These are phyloP conservation scores for Thelaira solivaga DNA, from an alignment of 2,888 invertebrate genomes.

Conservation along the genomic window DNA sequence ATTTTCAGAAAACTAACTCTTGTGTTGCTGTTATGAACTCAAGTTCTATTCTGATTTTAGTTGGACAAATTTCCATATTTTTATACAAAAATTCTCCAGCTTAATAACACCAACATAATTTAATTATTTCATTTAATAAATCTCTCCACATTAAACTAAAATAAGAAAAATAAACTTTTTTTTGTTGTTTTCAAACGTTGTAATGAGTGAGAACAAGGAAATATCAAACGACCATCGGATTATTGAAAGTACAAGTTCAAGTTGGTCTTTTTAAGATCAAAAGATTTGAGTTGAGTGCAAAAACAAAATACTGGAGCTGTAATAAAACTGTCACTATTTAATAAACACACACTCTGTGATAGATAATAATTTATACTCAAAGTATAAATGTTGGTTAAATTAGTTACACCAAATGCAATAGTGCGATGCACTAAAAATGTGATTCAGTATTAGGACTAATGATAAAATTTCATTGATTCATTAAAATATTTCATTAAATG, in stretches of 20 bases:
- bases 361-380: not conserved
- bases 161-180: not conserved
- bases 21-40: slow-evolving; percentile 54
- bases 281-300: not conserved
- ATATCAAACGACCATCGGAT: slow-evolving; percentile 18
- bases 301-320: not conserved
- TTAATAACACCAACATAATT: slow-evolving; percentile 3
- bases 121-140: not conserved
- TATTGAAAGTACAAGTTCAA: slow-evolving; percentile 34
- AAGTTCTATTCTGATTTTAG: slow-evolving; percentile 59
- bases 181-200: too few species aligned
- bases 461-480: too few species aligned
- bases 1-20: slow-evolving; percentile 56
- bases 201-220: slow-evolving; percentile 26
- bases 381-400: not conserved
- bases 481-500: too few species aligned
- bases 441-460: too few species aligned
- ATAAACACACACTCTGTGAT: not conserved
- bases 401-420: not conserved
- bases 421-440: too few species aligned
- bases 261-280: slow-evolving; percentile 1
- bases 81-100: slow-evolving; percentile 45
- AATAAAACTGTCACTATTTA: not conserved
- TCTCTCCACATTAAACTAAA: not conserved
- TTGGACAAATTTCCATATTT: slow-evolving; percentile 56